These are phyloP conservation scores for Lycophotia porphyrea DNA, from an alignment of 2,888 invertebrate species.

Conservation along the genomic window DNA sequence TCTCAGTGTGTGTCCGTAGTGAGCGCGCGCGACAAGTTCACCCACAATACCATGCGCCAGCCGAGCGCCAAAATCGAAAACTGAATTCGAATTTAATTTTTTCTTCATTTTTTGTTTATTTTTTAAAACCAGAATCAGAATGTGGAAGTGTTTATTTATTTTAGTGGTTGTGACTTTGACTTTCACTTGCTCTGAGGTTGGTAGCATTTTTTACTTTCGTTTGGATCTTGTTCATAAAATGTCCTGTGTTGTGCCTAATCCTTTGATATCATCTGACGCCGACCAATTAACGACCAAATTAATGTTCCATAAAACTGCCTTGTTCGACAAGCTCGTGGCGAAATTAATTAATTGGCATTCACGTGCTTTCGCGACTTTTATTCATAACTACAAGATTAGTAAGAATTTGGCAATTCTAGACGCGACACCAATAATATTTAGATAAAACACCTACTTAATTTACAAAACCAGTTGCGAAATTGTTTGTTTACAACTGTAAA, in stretches of 20 bases:
- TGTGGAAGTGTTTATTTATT: conserved; percentile 84
- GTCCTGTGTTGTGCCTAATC: conserved; percentile 24
- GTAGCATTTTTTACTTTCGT: conserved; percentile 73
- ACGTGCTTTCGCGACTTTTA: conserved; percentile 28
- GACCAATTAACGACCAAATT: conserved; percentile 20
- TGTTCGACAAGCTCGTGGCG: conserved; percentile 16
- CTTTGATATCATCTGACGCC: conserved; percentile 26
- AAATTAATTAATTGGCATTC: conserved; percentile 15
- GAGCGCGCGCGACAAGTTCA: conserved; percentile 82
- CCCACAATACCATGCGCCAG: conserved; percentile 78
- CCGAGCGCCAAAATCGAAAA: conserved; percentile 78
- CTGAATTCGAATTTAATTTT: conserved; percentile 73
- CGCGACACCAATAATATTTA: conserved; percentile 30
- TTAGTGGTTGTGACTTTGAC: conserved; percentile 81
- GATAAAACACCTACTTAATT: conserved; percentile 11
- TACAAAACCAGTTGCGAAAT: conserved; percentile 47
- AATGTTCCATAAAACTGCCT: conserved; percentile 4
- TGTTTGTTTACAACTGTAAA: conserved; percentile 55
- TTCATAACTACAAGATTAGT: conserved; percentile 13
- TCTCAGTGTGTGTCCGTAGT: conserved; percentile 84
- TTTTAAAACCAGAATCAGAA: conserved; percentile 75
- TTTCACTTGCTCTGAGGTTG: conserved; percentile 84
- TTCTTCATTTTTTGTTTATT: conserved; percentile 68
- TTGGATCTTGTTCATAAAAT: conserved; percentile 45
- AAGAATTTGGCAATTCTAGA: conserved; percentile 32